Evolutionary conservation across 2,888 invertebrate genomes (phyloP).

Genomic region (Erynnis tages): DNA sequence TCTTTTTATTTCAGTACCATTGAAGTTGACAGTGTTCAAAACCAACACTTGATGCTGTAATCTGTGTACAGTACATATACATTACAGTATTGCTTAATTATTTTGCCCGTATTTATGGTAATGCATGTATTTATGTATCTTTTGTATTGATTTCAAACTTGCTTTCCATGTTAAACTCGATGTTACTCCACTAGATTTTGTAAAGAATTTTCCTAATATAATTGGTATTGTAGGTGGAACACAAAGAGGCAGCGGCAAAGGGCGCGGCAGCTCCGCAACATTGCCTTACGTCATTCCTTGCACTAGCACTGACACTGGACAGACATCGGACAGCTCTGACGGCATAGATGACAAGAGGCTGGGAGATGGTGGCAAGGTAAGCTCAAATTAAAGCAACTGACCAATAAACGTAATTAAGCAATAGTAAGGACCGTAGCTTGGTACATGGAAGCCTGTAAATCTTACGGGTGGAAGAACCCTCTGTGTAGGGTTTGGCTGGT

Average conservation of each 20-base stretch:
- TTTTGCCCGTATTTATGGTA: neutral
- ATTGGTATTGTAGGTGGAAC: conserved; percentile 12
- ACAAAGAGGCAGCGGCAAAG: conserved; percentile 70
- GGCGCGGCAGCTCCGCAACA: conserved; percentile 64
- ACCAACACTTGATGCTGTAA: neutral
- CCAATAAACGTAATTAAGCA: too few species aligned
- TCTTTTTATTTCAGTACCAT: too few species aligned
- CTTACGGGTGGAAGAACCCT: conserved; percentile 24
- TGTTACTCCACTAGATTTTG: too few species aligned
- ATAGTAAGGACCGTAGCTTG: neutral
- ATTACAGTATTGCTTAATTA: conserved; percentile 8
- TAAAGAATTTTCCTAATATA: too few species aligned
- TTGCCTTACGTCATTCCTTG: conserved; percentile 76
- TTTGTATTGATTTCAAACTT: neutral
- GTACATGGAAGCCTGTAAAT: conserved; percentile 13
- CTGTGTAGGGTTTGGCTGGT: conserved; percentile 18
- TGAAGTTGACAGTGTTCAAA: too few species aligned
- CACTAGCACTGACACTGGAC: conserved; percentile 65
- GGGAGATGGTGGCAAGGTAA: conserved; percentile 68
- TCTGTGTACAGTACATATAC: neutral
- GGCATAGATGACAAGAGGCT: conserved; percentile 66
- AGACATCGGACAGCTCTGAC: conserved; percentile 72
- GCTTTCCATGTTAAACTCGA: conserved; percentile 12
- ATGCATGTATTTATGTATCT: conserved; percentile 1
- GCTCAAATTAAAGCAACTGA: too few species aligned